Evolutionary conservation across 2,797 vertebrate species (phyloP), one percentile per base, ranked within the genome.

Genomic region (Sciurus vulgaris): DNA sequence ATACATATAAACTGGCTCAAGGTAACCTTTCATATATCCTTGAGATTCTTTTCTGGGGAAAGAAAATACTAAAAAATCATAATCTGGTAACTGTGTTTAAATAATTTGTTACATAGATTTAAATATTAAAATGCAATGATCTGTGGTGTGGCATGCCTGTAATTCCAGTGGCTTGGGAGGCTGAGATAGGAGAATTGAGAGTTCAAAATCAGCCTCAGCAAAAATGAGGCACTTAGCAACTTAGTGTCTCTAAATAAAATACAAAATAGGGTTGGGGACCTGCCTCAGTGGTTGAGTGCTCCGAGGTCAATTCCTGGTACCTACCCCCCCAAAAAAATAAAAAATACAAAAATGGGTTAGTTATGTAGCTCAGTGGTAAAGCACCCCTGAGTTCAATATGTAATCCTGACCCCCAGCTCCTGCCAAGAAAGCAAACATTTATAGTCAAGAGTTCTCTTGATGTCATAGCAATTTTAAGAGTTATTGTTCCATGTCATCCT

Each of bases 401-500:
- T 56, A 56, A 56, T 56, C 20, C 54, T 56, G 54, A 7, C 51
- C 51, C 51, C 30, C 2, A 65, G 63, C 54, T 18, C 18, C 54
- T 65, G 7, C 30, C 30, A 65, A 15, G 15, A 65, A 65, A 65
- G 28, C 28, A 77, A 87, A 89, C 7, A 47, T 26, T 8, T 35
- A 38, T 1, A 14, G 69, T 38, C 9, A 72, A 91, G 47, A 90
- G 41, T 56, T 56, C 30, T 92, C 44, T 74, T 18, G 10, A 81
- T 94, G 96, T 96, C 41, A 79, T 7, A 74, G 70, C 13, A 92
- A 84, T 44, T 88, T 63, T 49, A 91, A 85, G 89, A 96, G 85
- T 84, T 91, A n/a, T 70, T 84, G 47, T 67, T 14, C 28, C 72
- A 44, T 35, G 41, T 51, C 35, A 69, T 86, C 18, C 79, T 74